A percentile compares a stretch with the other conserved stretches of the same genome.
Conservation (phyloP, 2,797 vertebrate genomes). For the Macrochelys suwanniensis region DNA sequence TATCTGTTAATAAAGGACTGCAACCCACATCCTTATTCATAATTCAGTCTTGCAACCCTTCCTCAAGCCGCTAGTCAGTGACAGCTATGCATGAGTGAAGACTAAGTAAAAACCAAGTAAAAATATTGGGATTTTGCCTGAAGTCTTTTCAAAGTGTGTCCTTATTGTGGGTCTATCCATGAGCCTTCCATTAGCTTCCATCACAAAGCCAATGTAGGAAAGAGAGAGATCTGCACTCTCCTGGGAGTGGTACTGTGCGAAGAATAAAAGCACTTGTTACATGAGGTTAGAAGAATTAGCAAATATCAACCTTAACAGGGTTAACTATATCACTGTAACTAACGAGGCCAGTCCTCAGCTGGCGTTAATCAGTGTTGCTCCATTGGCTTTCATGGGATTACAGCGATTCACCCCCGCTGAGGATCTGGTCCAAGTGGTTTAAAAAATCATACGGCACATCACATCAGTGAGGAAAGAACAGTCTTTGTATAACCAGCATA, state of each 20-base stretch:
- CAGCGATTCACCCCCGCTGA: conserved; percentile 11
- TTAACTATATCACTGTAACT: conserved; percentile 16
- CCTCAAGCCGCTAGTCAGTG: conserved; percentile 2
- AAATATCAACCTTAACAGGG: neutral
- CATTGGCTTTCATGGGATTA: conserved; percentile 18
- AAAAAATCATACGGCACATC: conserved; percentile 31
- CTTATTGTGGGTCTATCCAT: neutral
- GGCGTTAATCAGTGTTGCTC: conserved; percentile 19
- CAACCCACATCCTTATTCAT: neutral
- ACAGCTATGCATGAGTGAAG: neutral
- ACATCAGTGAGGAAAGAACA: neutral
- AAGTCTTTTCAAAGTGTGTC: neutral
- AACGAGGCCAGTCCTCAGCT: neutral
- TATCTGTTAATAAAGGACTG: conserved; percentile 11
- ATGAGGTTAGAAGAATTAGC: neutral
- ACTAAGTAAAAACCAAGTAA: neutral
- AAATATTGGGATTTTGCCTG: neutral
- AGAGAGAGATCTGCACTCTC: neutral
- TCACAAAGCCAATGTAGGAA: neutral
- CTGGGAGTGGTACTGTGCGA: neutral
- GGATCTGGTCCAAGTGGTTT: neutral
- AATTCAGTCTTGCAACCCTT: neutral
- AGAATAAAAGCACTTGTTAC: neutral
- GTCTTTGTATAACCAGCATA: rapidly evolving
- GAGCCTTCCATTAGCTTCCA: neutral